Evolutionary conservation across 1,140 invertebrate genomes (phyloP).

Genomic region (Trinorchestia longiramus): DNA sequence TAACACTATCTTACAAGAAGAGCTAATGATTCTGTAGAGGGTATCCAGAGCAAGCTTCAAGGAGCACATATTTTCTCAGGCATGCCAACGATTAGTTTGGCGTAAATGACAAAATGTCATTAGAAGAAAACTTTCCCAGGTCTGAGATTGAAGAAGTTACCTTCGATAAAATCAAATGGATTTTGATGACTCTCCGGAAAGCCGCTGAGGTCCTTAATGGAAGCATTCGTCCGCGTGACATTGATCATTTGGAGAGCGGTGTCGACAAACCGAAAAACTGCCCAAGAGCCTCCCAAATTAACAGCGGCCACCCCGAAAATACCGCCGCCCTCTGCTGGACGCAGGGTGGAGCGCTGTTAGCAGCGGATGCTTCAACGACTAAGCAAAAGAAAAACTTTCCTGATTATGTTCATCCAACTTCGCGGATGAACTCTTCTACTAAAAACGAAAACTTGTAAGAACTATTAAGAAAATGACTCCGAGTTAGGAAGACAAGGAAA

Average conservation of each 20-base stretch:
- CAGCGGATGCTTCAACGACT: background rate
- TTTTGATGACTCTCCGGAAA: background rate
- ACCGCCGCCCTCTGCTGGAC: background rate
- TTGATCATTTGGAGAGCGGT: background rate
- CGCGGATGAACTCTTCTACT: background rate
- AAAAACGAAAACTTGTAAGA: background rate
- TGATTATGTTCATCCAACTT: conserved; percentile 9
- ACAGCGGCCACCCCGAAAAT: background rate
- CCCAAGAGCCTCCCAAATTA: background rate
- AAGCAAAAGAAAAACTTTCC: background rate
- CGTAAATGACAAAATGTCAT: background rate
- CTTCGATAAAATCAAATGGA: background rate
- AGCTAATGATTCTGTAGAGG: background rate
- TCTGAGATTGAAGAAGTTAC: background rate
- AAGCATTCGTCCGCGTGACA: conserved; percentile 2
- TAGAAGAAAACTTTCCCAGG: background rate
- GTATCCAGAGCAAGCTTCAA: background rate
- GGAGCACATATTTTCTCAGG: background rate
- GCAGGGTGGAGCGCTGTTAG: background rate
- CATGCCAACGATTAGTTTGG: background rate
- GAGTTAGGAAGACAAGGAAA: background rate
- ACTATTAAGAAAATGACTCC: background rate
- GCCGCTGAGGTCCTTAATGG: conserved; percentile 16
- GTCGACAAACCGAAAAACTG: background rate
- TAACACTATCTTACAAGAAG: background rate